Evolutionary conservation across 1,140 invertebrate genomes (phyloP).

Genomic region (Orchesella cincta): DNA sequence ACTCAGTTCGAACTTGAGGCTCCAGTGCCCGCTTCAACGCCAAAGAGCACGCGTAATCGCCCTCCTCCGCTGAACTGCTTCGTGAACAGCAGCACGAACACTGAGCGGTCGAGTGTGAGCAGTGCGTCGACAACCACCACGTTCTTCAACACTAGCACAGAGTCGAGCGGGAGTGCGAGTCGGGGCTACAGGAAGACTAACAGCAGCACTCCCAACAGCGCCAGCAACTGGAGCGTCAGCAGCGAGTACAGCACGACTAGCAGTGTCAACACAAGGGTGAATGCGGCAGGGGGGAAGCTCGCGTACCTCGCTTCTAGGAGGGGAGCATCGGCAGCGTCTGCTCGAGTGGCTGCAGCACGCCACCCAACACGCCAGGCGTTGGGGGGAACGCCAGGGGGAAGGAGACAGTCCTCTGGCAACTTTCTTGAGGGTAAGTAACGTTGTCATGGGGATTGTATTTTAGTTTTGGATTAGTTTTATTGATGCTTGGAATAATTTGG

Average conservation of each 20-base stretch:
- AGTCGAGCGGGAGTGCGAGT: background rate
- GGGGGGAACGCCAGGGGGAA: background rate
- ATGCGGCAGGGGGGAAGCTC: background rate
- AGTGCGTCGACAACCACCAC: background rate
- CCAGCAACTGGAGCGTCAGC: background rate
- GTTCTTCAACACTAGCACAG: background rate
- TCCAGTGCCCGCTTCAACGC: background rate
- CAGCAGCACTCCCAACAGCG: background rate
- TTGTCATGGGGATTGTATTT: too few relatives aligned
- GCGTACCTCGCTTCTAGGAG: background rate
- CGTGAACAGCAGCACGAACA: background rate
- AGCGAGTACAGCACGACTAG: background rate
- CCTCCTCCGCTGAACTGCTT: background rate
- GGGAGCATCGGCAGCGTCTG: slow-evolving; percentile 7
- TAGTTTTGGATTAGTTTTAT: too few relatives aligned
- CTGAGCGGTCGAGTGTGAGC: background rate
- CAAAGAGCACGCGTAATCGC: background rate
- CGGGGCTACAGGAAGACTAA: background rate
- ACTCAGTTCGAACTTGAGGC: too few relatives aligned
- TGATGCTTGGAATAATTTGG: background rate
- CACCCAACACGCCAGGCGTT: background rate
- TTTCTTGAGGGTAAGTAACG: slow-evolving; percentile 2
- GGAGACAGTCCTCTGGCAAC: background rate
- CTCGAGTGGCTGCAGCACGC: background rate
- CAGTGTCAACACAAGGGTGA: background rate